Evolutionary conservation across 2,113 vertebrate species (phyloP), one percentile per base, ranked within the genome.

Genomic region (Sander lucioperca): DNA sequence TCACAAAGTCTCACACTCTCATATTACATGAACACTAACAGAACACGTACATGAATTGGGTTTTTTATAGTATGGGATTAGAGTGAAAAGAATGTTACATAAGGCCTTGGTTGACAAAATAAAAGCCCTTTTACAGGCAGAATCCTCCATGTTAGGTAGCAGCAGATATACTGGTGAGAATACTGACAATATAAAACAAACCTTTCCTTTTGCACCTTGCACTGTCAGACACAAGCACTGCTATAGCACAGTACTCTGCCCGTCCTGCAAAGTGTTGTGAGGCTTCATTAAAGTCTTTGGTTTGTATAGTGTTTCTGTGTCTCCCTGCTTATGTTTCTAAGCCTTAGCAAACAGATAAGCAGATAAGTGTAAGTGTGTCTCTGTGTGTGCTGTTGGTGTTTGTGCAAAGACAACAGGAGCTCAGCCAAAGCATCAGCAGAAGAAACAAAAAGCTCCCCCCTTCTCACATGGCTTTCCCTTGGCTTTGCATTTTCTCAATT

Each of bases 401-500:
- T n/a, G 8, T n/a, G 51, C 21, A 21, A 80, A 83, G 77, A 79
- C 78, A 86, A 87, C 87, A 79, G 69, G 57, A 75, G 48, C 33
- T 43, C 70, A 8, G 36, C 78, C 56, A 61, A 65, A 79, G 61
- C 54, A 50, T 72, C 79, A 78, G 72, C 85, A 82, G 64, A 43
- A 78, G 56, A 84, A 81, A 77, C 64, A 83, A 53, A 59, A 39
- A 62, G 62, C 7, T 27, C 30, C 27, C 64, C 47, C 84, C 70
- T 64, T 74, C 70, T 81, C 62, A 67, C 57, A 75, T 66, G 48
- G 56, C 69, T 67, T 51, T 80, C 58, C 59, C 45, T 79, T 68
- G 16, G 64, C 75, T 73, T 67, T 74, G 66, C 82, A 79, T 69
- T 80, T 79, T 82, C 66, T 74, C 51, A 65, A 79, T 89, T 84